A percentile compares a stretch with the other conserved stretches of the same genome.
phyloP scores from a whole-genome alignment of 2,888 invertebrate genomes.

The Tuberolachnus salignus region DNA sequence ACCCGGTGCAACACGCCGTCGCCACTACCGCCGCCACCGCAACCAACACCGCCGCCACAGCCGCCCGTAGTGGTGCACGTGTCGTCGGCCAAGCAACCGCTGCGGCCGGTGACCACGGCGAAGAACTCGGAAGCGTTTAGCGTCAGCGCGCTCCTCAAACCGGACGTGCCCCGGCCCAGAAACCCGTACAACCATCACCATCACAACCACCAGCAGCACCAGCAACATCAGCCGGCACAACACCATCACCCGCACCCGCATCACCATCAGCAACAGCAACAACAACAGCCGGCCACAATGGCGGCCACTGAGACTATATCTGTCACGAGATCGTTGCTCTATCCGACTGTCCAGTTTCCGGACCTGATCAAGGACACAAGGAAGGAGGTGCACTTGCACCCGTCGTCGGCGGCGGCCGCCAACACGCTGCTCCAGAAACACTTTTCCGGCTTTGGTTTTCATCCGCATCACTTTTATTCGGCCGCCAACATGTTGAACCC shows the following conservation, averaged over 20 bases:
- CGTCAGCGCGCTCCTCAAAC: slow-evolving; percentile 79
- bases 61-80: background rate
- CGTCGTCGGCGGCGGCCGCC: slow-evolving; percentile 61
- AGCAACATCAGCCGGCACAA: slow-evolving; percentile 58
- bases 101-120: slow-evolving; percentile 6
- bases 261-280: slow-evolving; percentile 60
- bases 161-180: slow-evolving; percentile 69
- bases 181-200: slow-evolving; percentile 24
- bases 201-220: slow-evolving; percentile 13
- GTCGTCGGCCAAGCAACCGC: slow-evolving; percentile 57
- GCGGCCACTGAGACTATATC: slow-evolving; percentile 65
- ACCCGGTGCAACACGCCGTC: slow-evolving; percentile 64
- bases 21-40: slow-evolving; percentile 64
- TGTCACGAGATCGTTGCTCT: slow-evolving; percentile 69
- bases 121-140: slow-evolving; percentile 84
- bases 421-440: slow-evolving; percentile 63
- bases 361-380: slow-evolving; percentile 64
- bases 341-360: slow-evolving; percentile 70
- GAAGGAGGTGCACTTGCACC: slow-evolving; percentile 48
- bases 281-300: slow-evolving; percentile 60
- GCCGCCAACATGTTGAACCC: slow-evolving; percentile 43
- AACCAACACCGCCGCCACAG: slow-evolving; percentile 58
- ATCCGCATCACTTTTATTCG: slow-evolving; percentile 60
- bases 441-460: slow-evolving; percentile 67
- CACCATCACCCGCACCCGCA: slow-evolving; percentile 60